These are phyloP conservation scores for Ceraclea dissimilis DNA, from an alignment of 2,888 invertebrate genomes.

Conservation along the genomic window DNA sequence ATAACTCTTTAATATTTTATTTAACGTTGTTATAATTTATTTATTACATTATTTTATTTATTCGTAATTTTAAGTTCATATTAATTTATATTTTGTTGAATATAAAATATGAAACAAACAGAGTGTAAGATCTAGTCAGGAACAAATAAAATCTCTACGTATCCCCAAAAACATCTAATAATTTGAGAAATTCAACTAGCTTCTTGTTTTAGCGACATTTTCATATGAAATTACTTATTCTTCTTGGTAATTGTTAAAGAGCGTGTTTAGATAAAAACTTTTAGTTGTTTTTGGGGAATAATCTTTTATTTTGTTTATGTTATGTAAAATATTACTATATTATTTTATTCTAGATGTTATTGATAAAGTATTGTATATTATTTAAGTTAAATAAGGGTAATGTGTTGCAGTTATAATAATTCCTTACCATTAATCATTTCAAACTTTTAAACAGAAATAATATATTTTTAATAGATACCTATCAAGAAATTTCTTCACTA, in stretches of 20 bases:
- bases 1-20: too few species aligned
- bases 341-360: background rate
- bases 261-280: too few species aligned
- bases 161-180: background rate
- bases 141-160: background rate
- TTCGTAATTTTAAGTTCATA: background rate
- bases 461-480: background rate
- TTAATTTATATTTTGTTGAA: background rate
- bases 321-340: background rate
- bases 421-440: background rate
- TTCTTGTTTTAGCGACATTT: background rate
- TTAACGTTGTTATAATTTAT: background rate
- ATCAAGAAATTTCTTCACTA: background rate
- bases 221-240: background rate
- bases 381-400: background rate
- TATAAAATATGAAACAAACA: background rate
- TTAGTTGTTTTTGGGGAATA: too few species aligned
- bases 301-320: background rate
- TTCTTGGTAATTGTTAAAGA: background rate
- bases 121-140: constrained; percentile 26
- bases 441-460: background rate
- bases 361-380: background rate
- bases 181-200: background rate
- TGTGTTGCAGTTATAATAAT: background rate
- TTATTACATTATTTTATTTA: background rate